A percentile compares a stretch with the other conserved stretches of the same genome.
Evolutionary conservation across 2,888 invertebrate species (phyloP).

Genomic region (Acrocera orbiculus): DNA sequence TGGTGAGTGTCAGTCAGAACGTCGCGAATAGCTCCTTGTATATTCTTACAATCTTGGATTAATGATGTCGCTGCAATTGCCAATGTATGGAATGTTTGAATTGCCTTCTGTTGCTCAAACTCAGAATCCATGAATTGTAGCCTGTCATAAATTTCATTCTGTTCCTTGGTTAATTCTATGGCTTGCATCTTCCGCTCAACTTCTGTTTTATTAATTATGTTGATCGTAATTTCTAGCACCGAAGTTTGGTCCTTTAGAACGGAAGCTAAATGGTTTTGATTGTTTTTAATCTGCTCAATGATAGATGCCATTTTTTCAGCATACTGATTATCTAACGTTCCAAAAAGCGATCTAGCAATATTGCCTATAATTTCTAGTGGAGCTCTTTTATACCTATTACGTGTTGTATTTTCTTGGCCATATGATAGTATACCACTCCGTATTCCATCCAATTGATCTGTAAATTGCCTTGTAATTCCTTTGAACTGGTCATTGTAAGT

Average conservation of each 20-base stretch:
- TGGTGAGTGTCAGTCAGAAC: too few relatives aligned
- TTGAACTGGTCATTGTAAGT: not conserved
- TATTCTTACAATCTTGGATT: too few relatives aligned
- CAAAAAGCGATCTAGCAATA: constrained; percentile 1
- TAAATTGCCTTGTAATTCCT: not conserved
- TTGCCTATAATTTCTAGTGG: constrained; percentile 2
- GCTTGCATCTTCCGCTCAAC: too few relatives aligned
- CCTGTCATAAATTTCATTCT: too few relatives aligned
- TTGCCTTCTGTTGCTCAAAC: too few relatives aligned
- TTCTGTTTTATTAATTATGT: not conserved
- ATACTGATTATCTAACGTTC: constrained; percentile 1
- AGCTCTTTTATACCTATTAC: not conserved
- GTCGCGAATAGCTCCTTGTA: too few relatives aligned
- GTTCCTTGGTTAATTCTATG: too few relatives aligned
- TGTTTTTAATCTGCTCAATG: not conserved
- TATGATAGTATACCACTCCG: not conserved
- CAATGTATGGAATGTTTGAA: too few relatives aligned
- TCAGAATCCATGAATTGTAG: too few relatives aligned
- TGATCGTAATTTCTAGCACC: not conserved
- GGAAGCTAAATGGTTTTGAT: not conserved
- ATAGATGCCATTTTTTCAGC: not conserved
- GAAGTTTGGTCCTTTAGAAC: not conserved
- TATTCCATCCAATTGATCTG: not conserved
- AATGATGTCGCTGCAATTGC: too few relatives aligned
- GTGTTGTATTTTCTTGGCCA: not conserved